phyloP scores from a whole-genome alignment of 2,113 vertebrate species.

The Hippolais icterina region DNA sequence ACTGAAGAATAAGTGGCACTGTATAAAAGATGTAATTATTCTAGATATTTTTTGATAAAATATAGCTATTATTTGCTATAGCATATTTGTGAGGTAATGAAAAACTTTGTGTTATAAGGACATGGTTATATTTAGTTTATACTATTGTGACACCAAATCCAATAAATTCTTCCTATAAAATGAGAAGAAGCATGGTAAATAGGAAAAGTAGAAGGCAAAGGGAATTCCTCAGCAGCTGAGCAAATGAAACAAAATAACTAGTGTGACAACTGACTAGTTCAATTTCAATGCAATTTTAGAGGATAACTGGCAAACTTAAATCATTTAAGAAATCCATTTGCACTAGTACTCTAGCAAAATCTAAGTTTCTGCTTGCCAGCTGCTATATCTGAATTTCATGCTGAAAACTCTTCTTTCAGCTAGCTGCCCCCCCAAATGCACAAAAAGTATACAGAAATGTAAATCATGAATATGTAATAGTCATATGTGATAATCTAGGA shows the following conservation, averaged over 20 bases:
- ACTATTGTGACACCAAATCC: neutral
- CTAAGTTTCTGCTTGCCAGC: neutral
- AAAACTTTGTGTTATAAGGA: neutral
- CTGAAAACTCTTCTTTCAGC: neutral
- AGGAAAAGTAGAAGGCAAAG: neutral
- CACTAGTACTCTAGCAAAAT: neutral
- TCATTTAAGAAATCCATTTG: neutral
- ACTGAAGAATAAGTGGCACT: neutral
- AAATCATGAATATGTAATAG: neutral
- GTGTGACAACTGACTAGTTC: neutral
- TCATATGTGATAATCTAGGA: neutral
- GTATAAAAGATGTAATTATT: neutral
- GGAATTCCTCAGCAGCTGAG: neutral
- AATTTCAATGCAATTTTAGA: neutral
- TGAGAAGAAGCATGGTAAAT: neutral
- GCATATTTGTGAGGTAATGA: neutral
- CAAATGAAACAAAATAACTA: neutral
- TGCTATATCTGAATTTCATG: neutral
- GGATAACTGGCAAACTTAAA: neutral
- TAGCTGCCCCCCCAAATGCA: neutral
- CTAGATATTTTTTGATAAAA: neutral
- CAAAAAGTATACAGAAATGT: neutral
- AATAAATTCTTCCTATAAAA: neutral
- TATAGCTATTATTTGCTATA: neutral
- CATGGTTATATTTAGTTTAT: neutral